phyloP scores from a whole-genome alignment of 1,140 invertebrate species.

The Tyrophagus putrescentiae region DNA sequence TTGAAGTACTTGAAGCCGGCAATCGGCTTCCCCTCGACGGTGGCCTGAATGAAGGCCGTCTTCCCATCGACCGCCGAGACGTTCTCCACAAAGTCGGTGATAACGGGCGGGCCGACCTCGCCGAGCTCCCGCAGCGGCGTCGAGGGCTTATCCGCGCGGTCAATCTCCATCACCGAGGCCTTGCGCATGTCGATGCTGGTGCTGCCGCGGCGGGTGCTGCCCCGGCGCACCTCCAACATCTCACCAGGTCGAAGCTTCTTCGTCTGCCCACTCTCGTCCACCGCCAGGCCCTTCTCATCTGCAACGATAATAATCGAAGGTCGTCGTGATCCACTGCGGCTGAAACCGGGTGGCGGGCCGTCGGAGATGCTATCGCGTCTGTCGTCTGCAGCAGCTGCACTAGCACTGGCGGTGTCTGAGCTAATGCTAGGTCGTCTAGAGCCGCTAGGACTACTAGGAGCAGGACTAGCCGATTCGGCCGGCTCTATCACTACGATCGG shows the following conservation, averaged over 20 bases:
- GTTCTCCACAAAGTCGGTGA: slow-evolving; percentile 74
- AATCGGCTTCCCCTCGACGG: slow-evolving; percentile 76
- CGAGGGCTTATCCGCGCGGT: slow-evolving; percentile 78
- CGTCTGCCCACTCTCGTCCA: slow-evolving; percentile 29
- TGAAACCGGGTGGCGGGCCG: neutral
- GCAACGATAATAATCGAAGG: slow-evolving; percentile 43
- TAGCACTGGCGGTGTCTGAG: too few relatives aligned
- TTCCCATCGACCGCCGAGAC: slow-evolving; percentile 82
- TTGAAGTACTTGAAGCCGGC: slow-evolving; percentile 94
- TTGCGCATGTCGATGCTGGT: slow-evolving; percentile 23
- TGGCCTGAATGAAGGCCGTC: slow-evolving; percentile 69
- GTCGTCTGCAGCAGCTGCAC: slow-evolving; percentile 7
- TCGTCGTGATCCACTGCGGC: slow-evolving; percentile 19
- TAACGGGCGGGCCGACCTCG: slow-evolving; percentile 53
- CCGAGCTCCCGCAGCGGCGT: slow-evolving; percentile 58
- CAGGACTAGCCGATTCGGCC: neutral
- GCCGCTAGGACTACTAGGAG: neutral
- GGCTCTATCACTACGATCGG: slow-evolving; percentile 6
- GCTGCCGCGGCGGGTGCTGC: slow-evolving; percentile 6
- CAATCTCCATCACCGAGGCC: slow-evolving; percentile 32
- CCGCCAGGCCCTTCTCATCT: slow-evolving; percentile 43
- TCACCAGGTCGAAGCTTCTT: slow-evolving; percentile 31
- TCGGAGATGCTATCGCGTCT: slow-evolving; percentile 9
- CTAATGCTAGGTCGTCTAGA: slow-evolving; percentile 1
- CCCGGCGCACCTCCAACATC: slow-evolving; percentile 29